These are phyloP conservation scores for Oriolus oriolus DNA, from an alignment of 2,113 vertebrate genomes.

Conservation along the genomic window DNA sequence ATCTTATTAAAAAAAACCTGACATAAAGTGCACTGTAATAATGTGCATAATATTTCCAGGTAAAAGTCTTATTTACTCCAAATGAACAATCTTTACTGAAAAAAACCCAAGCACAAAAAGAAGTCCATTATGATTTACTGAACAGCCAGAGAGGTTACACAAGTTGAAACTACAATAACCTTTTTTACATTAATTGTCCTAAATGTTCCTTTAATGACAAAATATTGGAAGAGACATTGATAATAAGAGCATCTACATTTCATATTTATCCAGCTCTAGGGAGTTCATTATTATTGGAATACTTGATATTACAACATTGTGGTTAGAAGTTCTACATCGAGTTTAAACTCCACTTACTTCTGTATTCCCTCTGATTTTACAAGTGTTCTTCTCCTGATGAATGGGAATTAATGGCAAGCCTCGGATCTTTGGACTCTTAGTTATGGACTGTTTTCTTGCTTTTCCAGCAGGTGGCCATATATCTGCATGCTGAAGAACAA, in stretches of 20 bases:
- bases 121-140: neutral
- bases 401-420: conserved; percentile 76
- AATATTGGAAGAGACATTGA: neutral
- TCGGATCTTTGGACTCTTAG: conserved; percentile 75
- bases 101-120: neutral
- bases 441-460: conserved; percentile 72
- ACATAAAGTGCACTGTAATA: neutral
- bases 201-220: neutral
- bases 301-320: neutral
- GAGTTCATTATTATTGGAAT: neutral
- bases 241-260: neutral
- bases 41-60: neutral
- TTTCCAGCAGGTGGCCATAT: conserved; percentile 72
- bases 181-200: neutral
- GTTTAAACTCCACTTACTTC: conserved; percentile 62
- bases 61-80: neutral
- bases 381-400: conserved; percentile 59
- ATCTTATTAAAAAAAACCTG: neutral
- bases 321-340: neutral
- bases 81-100: neutral
- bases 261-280: neutral
- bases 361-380: conserved; percentile 28
- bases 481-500: conserved; percentile 71
- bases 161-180: neutral
- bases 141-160: neutral